phyloP scores from a whole-genome alignment of 2,888 invertebrate genomes.

The Sinohyriopsis cumingii region DNA sequence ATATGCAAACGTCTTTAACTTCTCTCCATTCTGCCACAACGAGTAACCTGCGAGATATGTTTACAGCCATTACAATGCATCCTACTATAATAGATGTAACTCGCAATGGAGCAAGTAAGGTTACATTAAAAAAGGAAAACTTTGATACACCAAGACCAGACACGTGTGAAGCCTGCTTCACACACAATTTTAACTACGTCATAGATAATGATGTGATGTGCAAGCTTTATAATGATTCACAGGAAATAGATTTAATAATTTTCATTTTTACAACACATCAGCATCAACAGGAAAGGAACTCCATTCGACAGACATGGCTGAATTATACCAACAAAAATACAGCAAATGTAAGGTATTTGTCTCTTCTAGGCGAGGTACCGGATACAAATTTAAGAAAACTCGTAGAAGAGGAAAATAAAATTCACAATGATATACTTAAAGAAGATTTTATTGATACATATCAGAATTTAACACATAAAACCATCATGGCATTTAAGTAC shows the following conservation, averaged over 20 bases:
- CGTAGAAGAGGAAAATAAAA: slow-evolving; percentile 22
- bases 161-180: slow-evolving; percentile 28
- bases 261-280: slow-evolving; percentile 28
- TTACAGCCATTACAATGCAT: no score
- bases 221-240: slow-evolving; percentile 1
- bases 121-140: no score
- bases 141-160: slow-evolving; percentile 6
- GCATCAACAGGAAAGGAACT: slow-evolving; percentile 16
- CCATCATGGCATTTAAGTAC: slow-evolving; percentile 45
- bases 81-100: no score
- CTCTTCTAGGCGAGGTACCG: slow-evolving; percentile 22
- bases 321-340: slow-evolving; percentile 27
- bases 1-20: no score
- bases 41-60: no score
- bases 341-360: slow-evolving; percentile 29
- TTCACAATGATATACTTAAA: slow-evolving; percentile 31
- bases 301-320: slow-evolving; percentile 36
- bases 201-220: slow-evolving; percentile 36
- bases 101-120: no score
- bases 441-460: slow-evolving; percentile 43
- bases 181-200: slow-evolving; percentile 34
- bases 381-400: background rate
- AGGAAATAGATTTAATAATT: slow-evolving; percentile 24
- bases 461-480: slow-evolving; percentile 39
- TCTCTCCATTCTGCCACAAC: no score